Percentiles rank a stretch among this genome's conserved stretches.
Conservation (phyloP, 2,888 invertebrate genomes). For the Creontiades dilutus region DNA sequence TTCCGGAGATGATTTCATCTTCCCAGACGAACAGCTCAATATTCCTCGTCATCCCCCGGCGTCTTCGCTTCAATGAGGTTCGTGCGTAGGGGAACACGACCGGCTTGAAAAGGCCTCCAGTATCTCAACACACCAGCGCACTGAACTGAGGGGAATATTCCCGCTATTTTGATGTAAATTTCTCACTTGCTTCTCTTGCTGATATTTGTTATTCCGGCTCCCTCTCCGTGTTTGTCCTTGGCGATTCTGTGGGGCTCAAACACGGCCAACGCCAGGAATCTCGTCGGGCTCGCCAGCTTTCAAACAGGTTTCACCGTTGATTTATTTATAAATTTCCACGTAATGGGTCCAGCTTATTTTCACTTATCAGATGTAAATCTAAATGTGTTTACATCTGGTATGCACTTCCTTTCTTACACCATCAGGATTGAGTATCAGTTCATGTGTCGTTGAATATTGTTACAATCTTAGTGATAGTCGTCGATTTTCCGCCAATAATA, state of each 20-base stretch:
- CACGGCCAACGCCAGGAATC: not conserved
- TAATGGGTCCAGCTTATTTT: not conserved
- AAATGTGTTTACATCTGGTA: not conserved
- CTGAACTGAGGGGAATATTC: not conserved
- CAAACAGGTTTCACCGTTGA: not conserved
- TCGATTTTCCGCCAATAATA: no score
- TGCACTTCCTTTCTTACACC: not conserved
- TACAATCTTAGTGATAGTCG: no score
- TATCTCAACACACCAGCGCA: not conserved
- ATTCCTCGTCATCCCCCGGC: no score
- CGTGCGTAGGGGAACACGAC: not conserved
- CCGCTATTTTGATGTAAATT: conserved; percentile 22
- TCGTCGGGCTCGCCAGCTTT: not conserved
- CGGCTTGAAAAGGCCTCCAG: not conserved
- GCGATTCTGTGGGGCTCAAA: not conserved
- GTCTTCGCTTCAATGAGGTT: not conserved
- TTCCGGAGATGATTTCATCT: no score
- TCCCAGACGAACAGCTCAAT: no score
- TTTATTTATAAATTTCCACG: conserved; percentile 8
- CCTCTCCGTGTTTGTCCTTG: conserved; percentile 27
- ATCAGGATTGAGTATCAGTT: not conserved
- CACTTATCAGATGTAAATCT: not conserved
- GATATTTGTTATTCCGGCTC: not conserved
- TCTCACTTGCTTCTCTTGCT: not conserved
- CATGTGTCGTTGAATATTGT: not conserved